Base-by-base conservation (phyloP, 2,888 invertebrate species). In the Xylota segnis region DNA sequence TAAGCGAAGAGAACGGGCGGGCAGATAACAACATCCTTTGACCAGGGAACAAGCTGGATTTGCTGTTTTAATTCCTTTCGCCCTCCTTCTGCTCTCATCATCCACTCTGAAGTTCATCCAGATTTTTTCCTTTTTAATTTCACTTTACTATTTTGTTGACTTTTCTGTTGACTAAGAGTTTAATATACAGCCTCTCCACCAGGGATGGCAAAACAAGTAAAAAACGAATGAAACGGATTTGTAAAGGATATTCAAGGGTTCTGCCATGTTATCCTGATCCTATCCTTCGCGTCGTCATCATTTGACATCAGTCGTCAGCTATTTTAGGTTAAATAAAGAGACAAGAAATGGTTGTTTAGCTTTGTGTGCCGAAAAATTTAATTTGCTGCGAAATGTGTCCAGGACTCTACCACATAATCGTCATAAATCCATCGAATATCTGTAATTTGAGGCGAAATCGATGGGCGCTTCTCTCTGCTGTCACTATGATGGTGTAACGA, bases 151-250 rank as follows among this genome's bases (percentile, higher is more conserved):
- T 54, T 72, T 61, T 86, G 84, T 84, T 84, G 75, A 84, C 81
- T 84, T 84, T 86, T 81, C 81, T 86, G 86, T 86, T 86, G 86
- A 86, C 82, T 86, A 76, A 66, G 82, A 82, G 76, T 86, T 82
- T 86, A 82, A 82, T 86, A 86, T 82, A 63, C 68, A 82, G 72
- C 52, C 75, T 59, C 74, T 37, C 61, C 40, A 10, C 14, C 45
- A 37, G 40, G 58, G 63, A 9, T 63, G 56, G 45, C 29, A n/a
- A 9, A 27, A 27, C n/a, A n/a, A n/a, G n/a, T n/a, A 52, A 65
- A 59, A 37, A 58, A 58, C 23, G 18, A 45, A 65, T 50, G 6
- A 54, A 68, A 47, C 76, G 40, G 78, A 71, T 79, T 83, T 83
- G 68, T 74, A 84, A 79, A n/a, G 61, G 71, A 78, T 76, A 40